Evolutionary conservation across 2,888 invertebrate genomes (phyloP), one percentile per base, ranked within the genome.

Genomic region (Neoscelio sp.): DNA sequence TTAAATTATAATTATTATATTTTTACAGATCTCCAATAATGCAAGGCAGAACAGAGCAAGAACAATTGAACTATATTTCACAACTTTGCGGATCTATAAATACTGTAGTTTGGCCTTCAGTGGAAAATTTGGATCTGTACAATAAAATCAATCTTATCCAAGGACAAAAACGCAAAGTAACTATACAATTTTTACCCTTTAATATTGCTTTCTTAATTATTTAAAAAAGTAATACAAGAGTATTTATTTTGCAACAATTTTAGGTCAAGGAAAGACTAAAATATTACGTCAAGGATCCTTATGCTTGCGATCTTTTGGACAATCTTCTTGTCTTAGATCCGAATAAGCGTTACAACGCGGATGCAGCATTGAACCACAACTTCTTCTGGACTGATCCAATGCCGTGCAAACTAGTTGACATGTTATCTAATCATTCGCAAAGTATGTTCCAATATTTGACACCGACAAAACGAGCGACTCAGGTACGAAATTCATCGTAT

Each of bases 381-480:
- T 99, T 99, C 92, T 99, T 99, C 92, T 99, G 98, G 98, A 96
- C 96, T 2, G 98, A 98, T 89, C 99, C 99, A 0, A 96, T 98
- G 96, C 98, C 99, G 0, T 95, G 95, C 87, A 97, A 97, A 88
- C 92, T 97, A 28, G 95, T 94, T 58, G 96, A 96, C 91, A 98
- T 98, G 98, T 91, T 99, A 80, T 97, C 96, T 0, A 96, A 97
- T 85, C 96, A 96, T 92, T 95, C 94, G 80, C 96, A 93, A 80
- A 97, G 97, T 90, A 98, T 98, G 98, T 99, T 98, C 89, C 98
- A 99, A 89, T 98, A 96, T 90, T 91, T 98, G 77, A 94, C 96
- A 78, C 94, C 95, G 80, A 94, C 97, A 65, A 86, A 97, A 86
- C 87, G 97, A 86, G 92, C 94, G 0, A 94, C 93, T 5, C 94